Conservation (phyloP, 64 coral and sea anemone genomes). For the Actinia tenebrosa region DNA sequence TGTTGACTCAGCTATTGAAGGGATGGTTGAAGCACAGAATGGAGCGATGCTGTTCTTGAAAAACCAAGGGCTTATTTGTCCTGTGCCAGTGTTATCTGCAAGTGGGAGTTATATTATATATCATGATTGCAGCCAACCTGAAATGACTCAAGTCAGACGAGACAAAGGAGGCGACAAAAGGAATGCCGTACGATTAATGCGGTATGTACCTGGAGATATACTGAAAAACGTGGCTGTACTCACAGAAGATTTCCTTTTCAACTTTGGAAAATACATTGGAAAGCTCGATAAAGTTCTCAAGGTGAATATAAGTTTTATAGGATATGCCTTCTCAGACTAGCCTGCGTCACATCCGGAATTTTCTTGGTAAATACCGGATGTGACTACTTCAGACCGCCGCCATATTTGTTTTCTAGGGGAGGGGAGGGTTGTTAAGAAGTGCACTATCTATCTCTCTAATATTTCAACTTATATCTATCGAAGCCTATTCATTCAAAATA, state of each 20-base stretch:
- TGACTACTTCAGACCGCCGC: too few species aligned
- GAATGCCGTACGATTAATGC: neutral
- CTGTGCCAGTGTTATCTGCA: neutral
- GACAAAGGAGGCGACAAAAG: neutral
- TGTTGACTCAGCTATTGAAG: neutral
- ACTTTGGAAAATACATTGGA: neutral
- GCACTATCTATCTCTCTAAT: too few species aligned
- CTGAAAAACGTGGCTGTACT: neutral
- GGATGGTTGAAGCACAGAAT: neutral
- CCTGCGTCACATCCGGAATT: too few species aligned
- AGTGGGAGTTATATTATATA: neutral
- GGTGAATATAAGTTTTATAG: too few species aligned
- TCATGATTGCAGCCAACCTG: neutral
- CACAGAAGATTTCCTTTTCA: neutral
- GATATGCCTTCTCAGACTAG: too few species aligned
- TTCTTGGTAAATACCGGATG: too few species aligned
- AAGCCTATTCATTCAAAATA: too few species aligned
- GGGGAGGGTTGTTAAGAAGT: too few species aligned
- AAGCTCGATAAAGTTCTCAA: neutral
- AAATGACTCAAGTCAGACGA: neutral
- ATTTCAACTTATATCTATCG: too few species aligned
- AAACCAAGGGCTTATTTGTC: neutral
- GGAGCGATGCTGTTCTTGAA: neutral
- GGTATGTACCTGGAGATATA: neutral
- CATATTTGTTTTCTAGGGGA: too few species aligned